These are phyloP conservation scores for Hylaeus anthracinus DNA, from an alignment of 1,140 invertebrate species.

Conservation along the genomic window DNA sequence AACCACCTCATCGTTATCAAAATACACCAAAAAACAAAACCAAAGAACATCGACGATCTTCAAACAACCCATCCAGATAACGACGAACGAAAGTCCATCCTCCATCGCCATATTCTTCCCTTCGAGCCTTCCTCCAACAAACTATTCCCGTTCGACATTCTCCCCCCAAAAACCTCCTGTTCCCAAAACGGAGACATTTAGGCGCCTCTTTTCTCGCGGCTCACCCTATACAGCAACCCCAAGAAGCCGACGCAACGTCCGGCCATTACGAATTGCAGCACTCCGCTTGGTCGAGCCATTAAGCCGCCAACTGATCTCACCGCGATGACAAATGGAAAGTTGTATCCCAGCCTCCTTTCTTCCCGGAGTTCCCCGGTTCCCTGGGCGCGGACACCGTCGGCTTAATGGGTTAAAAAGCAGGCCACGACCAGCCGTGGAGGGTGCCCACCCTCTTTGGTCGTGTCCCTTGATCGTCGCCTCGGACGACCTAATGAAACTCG, in stretches of 20 bases:
- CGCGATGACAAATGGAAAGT: slow-evolving; percentile 4
- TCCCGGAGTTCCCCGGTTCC: neutral
- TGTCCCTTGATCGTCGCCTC: slow-evolving; percentile 12
- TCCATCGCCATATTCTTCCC: too few species aligned
- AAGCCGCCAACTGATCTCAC: neutral
- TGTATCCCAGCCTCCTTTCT: neutral
- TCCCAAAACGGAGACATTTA: too few species aligned
- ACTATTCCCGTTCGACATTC: too few species aligned
- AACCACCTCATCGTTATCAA: too few species aligned
- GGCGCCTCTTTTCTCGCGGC: neutral
- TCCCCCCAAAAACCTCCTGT: too few species aligned
- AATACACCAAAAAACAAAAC: too few species aligned
- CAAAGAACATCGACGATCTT: too few species aligned
- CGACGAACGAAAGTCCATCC: too few species aligned
- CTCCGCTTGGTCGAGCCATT: neutral
- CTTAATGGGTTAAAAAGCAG: slow-evolving; percentile 31
- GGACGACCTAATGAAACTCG: slow-evolving; percentile 41
- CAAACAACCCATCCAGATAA: too few species aligned
- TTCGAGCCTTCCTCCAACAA: too few species aligned
- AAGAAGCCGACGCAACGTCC: neutral
- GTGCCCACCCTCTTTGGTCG: neutral
- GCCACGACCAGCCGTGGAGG: neutral
- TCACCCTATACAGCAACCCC: neutral
- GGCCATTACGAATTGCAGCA: neutral
- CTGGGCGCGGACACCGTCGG: neutral